phyloP scores from a whole-genome alignment of 1,140 invertebrate species.

The Phthorimaea operculella region DNA sequence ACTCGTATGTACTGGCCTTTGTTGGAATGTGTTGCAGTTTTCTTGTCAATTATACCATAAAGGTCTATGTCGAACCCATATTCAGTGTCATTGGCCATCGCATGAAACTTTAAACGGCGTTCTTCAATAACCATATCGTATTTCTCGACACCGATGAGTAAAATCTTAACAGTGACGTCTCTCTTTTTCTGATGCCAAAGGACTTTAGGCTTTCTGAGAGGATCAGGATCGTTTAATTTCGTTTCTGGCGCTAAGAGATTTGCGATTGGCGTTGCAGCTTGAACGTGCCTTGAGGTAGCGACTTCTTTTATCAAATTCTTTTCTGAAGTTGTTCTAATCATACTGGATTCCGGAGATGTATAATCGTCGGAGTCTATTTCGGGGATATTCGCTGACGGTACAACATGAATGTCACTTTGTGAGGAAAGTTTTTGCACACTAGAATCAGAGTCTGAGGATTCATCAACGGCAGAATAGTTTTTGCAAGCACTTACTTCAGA shows the following conservation, averaged over 20 bases:
- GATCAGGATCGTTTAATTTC: not conserved
- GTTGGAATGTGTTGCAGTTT: constrained; percentile 29
- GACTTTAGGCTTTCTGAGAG: constrained; percentile 32
- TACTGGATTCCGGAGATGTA: not conserved
- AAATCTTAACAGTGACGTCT: constrained; percentile 39
- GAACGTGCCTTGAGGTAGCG: too few species aligned
- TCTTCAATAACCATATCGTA: constrained; percentile 38
- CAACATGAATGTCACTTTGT: constrained; percentile 8
- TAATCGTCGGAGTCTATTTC: constrained; percentile 44
- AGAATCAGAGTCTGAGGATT: not conserved
- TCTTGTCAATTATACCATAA: constrained; percentile 37
- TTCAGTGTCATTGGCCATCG: constrained; percentile 23
- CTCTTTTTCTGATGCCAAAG: constrained; percentile 45
- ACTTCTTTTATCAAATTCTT: not conserved
- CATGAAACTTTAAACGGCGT: constrained; percentile 29
- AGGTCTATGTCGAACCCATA: constrained; percentile 47
- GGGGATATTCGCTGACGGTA: constrained; percentile 7
- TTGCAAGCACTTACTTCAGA: not conserved
- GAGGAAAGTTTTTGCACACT: not conserved
- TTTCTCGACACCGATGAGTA: constrained; percentile 35
- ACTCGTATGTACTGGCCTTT: constrained; percentile 47
- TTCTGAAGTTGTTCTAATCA: not conserved
- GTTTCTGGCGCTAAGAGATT: not conserved
- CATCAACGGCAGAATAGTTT: not conserved
- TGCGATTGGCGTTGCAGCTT: too few species aligned